Evolutionary conservation across 2,888 invertebrate genomes (phyloP).

Genomic region (Pyralis farinalis): DNA sequence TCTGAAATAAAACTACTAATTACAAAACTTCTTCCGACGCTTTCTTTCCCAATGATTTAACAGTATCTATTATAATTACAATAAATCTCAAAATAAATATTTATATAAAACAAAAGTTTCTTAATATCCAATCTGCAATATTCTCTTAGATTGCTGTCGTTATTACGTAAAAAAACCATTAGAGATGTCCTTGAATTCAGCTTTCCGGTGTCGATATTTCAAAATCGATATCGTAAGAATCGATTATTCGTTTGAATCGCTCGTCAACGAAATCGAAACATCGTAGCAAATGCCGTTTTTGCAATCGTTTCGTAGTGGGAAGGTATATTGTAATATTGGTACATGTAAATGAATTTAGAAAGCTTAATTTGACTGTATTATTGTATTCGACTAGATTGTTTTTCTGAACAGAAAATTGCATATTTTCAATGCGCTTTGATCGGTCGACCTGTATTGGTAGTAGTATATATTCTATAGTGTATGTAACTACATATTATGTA

Average conservation of each 20-base stretch:
- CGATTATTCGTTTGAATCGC: slow-evolving; percentile 19
- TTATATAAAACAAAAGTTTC: slow-evolving; percentile 3
- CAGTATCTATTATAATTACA: too few species aligned
- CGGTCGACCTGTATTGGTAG: too few species aligned
- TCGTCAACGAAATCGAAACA: slow-evolving; percentile 10
- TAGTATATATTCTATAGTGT: too few species aligned
- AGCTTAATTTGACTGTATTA: background rate
- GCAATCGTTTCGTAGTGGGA: slow-evolving; percentile 4
- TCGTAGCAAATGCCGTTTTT: slow-evolving; percentile 6
- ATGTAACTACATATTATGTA: too few species aligned
- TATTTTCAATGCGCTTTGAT: too few species aligned
- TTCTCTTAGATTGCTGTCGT: slow-evolving; percentile 3
- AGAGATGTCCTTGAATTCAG: slow-evolving; percentile 35
- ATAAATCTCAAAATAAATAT: background rate
- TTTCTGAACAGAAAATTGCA: too few species aligned
- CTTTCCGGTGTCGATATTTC: slow-evolving; percentile 36
- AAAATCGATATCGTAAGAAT: slow-evolving; percentile 34
- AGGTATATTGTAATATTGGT: slow-evolving; percentile 4
- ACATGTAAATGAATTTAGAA: background rate
- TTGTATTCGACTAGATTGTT: too few species aligned
- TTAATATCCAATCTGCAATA: background rate
- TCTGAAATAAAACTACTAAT: too few species aligned
- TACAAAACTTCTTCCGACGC: too few species aligned
- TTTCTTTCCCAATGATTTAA: too few species aligned
- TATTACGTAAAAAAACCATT: slow-evolving; percentile 4